Evolutionary conservation across 2,888 invertebrate species (phyloP).

Genomic region (Geophilus truncorum): DNA sequence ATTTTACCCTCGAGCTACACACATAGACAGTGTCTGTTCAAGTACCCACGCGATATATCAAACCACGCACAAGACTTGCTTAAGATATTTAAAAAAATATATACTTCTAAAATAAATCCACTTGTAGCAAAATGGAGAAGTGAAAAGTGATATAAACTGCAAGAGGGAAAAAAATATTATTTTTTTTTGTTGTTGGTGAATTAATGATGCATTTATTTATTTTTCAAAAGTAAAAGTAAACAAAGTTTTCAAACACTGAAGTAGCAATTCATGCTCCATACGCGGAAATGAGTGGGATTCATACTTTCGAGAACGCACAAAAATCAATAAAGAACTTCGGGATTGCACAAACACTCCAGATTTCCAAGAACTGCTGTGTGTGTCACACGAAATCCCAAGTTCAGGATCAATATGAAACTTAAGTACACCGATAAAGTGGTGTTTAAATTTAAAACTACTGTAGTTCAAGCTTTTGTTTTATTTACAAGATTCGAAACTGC

Average conservation of each 20-base stretch:
- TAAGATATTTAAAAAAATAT: background rate
- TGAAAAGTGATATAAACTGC: too few relatives aligned
- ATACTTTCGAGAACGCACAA: background rate
- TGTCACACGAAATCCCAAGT: background rate
- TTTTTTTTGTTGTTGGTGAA: too few relatives aligned
- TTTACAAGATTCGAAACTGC: too few relatives aligned
- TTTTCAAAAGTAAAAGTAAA: background rate
- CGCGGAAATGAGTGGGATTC: slow-evolving; percentile 7
- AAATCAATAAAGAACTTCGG: background rate
- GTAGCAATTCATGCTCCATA: background rate
- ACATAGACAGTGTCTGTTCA: background rate
- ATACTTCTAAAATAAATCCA: too few relatives aligned
- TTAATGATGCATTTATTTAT: too few relatives aligned
- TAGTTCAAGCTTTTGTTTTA: too few relatives aligned
- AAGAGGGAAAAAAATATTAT: too few relatives aligned
- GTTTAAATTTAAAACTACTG: too few relatives aligned
- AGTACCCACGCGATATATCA: background rate
- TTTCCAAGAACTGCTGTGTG: background rate
- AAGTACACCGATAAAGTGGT: too few relatives aligned
- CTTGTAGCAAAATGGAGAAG: too few relatives aligned
- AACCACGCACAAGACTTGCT: background rate
- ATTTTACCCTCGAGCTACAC: background rate
- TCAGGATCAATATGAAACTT: background rate
- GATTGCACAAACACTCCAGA: background rate
- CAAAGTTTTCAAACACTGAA: background rate